These are phyloP conservation scores for Himalopsyche tibetana DNA, from an alignment of 2,888 invertebrate genomes.

Conservation along the genomic window DNA sequence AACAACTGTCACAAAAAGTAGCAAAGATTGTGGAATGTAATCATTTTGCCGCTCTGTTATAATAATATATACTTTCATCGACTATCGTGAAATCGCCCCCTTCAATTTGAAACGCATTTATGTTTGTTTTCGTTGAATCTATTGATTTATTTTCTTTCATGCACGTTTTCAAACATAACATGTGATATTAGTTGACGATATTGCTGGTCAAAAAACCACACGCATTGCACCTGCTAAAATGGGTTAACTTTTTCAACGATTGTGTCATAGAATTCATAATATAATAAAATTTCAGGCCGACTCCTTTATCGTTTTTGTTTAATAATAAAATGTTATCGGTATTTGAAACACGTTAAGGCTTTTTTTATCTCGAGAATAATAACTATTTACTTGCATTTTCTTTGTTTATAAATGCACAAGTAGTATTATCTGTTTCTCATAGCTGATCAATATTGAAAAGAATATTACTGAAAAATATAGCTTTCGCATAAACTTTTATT, in stretches of 20 bases:
- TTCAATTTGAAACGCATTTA: slow-evolving; percentile 23
- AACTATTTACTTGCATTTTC: no score
- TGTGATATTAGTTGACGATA: background rate
- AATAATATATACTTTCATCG: background rate
- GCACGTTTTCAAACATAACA: slow-evolving; percentile 18
- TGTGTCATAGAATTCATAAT: no score
- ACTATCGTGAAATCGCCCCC: background rate
- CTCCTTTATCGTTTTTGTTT: no score
- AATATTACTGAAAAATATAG: no score
- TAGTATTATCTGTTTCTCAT: rapidly evolving
- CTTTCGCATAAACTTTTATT: no score
- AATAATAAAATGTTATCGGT: no score
- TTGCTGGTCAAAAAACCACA: background rate
- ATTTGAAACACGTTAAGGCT: no score
- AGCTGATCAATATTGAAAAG: no score
- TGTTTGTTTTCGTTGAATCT: slow-evolving; percentile 36
- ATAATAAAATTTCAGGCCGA: no score
- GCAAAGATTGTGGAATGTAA: background rate
- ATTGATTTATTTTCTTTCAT: slow-evolving; percentile 21
- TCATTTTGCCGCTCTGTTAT: background rate
- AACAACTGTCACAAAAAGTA: slow-evolving; percentile 11
- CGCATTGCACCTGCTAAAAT: slow-evolving; percentile 5
- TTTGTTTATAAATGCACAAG: no score
- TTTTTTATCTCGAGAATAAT: no score
- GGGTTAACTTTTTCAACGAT: background rate